Percentiles rank a stretch among this genome's conserved stretches.
phyloP scores from a whole-genome alignment of 2,888 invertebrate species.

The Drosophila meridionalis region DNA sequence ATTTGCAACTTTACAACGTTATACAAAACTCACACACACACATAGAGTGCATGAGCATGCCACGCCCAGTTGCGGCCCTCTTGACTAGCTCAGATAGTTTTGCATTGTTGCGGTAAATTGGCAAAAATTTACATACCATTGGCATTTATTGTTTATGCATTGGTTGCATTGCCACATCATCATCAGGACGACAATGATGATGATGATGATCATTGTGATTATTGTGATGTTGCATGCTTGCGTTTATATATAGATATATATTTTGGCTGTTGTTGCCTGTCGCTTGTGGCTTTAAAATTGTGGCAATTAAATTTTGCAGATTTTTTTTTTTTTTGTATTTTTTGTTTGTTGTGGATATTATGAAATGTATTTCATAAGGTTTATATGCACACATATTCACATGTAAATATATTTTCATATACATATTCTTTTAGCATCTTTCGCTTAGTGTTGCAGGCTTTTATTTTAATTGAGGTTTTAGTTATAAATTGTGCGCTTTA shows the following conservation, averaged over 20 bases:
- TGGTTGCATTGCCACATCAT: constrained; percentile 54
- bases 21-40: constrained; percentile 30
- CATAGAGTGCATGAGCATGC: background rate
- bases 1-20: constrained; percentile 56
- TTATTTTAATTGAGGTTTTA: constrained; percentile 70
- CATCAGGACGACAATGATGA: constrained; percentile 14
- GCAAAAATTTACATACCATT: constrained; percentile 76
- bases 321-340: constrained; percentile 14
- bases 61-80: constrained; percentile 16
- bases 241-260: constrained; percentile 17
- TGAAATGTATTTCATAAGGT: constrained; percentile 7
- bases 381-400: background rate
- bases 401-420: background rate
- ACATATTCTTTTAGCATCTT: constrained; percentile 39
- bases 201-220: constrained; percentile 10
- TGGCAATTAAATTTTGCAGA: constrained; percentile 52
- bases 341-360: constrained; percentile 17
- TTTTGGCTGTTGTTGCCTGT: constrained; percentile 16
- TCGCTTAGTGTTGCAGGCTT: constrained; percentile 30
- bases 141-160: constrained; percentile 78
- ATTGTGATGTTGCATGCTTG: constrained; percentile 16
- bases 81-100: constrained; percentile 66
- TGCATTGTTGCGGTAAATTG: constrained; percentile 79
- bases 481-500: constrained; percentile 55
- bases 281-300: constrained; percentile 68